phyloP scores from a whole-genome alignment of 2,888 invertebrate genomes.

The Corbicula japonica region DNA sequence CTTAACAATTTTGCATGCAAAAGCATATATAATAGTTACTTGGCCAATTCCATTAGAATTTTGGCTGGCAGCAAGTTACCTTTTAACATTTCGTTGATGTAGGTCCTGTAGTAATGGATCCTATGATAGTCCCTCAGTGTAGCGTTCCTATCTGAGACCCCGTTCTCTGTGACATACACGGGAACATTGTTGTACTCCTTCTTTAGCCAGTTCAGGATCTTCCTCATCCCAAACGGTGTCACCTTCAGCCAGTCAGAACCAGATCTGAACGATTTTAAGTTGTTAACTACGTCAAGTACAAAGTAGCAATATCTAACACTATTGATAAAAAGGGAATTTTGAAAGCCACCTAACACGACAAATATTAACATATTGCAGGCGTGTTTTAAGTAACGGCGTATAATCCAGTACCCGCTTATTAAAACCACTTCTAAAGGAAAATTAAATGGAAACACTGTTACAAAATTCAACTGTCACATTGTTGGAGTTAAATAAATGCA shows the following conservation, averaged over 20 bases:
- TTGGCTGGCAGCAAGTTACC: slow-evolving; percentile 66
- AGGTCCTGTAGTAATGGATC: slow-evolving; percentile 77
- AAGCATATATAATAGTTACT: not conserved
- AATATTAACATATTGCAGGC: no score
- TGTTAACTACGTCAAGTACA: no score
- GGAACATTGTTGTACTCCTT: slow-evolving; percentile 77
- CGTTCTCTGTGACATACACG: slow-evolving; percentile 83
- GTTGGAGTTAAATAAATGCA: no score
- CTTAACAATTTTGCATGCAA: not conserved
- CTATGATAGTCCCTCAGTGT: slow-evolving; percentile 79
- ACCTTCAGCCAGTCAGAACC: slow-evolving; percentile 79
- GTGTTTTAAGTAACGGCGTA: no score
- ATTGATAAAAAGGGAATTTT: no score
- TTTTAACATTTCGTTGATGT: slow-evolving; percentile 84
- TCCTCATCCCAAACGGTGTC: slow-evolving; percentile 79
- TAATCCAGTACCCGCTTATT: no score
- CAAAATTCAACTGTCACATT: no score
- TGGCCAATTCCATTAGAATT: not conserved
- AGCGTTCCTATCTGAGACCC: slow-evolving; percentile 79
- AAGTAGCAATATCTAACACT: no score
- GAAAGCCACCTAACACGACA: no score
- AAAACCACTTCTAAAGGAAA: no score
- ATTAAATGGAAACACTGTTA: no score
- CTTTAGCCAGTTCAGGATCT: slow-evolving; percentile 80
- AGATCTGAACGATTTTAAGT: no score